phyloP scores from a whole-genome alignment of 2,113 vertebrate species.

The Hippocampus barbouri region DNA sequence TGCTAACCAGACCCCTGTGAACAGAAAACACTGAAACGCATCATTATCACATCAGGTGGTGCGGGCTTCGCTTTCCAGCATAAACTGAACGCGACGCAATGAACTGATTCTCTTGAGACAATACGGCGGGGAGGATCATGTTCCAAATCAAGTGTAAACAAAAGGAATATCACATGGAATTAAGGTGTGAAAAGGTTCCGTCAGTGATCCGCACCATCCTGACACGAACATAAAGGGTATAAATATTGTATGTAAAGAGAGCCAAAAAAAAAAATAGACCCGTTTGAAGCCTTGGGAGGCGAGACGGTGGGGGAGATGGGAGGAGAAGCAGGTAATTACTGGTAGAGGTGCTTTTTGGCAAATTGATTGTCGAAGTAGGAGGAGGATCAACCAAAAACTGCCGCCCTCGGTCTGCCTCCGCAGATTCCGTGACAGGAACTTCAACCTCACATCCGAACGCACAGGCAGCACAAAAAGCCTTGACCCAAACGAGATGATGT shows the following conservation, averaged over 20 bases:
- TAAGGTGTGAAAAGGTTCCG: conserved; percentile 63
- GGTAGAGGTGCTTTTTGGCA: conserved; percentile 67
- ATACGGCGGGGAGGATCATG: conserved; percentile 26
- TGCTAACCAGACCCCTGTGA: not conserved
- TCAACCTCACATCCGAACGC: conserved; percentile 55
- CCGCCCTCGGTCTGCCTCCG: conserved; percentile 70
- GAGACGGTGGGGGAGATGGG: conserved; percentile 59
- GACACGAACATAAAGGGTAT: conserved; percentile 67
- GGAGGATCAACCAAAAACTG: conserved; percentile 69
- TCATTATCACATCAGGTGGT: conserved; percentile 21
- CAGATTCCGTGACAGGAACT: conserved; percentile 50
- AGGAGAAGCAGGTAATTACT: conserved; percentile 70
- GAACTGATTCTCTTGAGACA: conserved; percentile 44
- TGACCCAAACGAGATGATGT: not conserved
- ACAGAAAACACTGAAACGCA: not conserved
- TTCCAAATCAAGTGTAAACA: conserved; percentile 62
- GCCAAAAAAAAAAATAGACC: conserved; percentile 26
- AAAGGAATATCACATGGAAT: conserved; percentile 65
- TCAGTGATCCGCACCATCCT: conserved; percentile 63
- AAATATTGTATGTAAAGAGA: conserved; percentile 72
- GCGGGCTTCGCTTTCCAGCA: conserved; percentile 11
- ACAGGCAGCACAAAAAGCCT: conserved; percentile 48
- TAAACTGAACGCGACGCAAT: conserved; percentile 42
- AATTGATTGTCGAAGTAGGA: conserved; percentile 71
- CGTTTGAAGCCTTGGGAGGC: conserved; percentile 69